Conservation (phyloP, 1,140 invertebrate species). For the Holcopasites calliopsidis region DNA sequence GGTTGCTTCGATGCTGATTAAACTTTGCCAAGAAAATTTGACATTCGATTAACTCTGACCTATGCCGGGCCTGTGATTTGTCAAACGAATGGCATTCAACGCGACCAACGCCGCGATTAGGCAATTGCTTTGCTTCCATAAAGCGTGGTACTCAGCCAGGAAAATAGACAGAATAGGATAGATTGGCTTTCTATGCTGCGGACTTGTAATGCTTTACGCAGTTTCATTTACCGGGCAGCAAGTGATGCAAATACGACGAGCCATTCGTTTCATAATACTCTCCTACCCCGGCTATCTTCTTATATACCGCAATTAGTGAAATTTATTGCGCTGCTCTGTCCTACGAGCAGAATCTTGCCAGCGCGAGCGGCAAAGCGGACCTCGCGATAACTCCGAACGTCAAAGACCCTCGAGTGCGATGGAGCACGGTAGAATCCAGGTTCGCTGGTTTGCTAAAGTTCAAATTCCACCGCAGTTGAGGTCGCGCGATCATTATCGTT, state of each 20-base stretch:
- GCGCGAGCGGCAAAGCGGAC: neutral
- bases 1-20: too few relatives aligned
- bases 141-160: neutral
- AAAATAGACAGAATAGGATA: neutral
- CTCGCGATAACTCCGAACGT: neutral
- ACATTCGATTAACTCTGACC: neutral
- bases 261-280: neutral
- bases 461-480: neutral
- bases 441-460: too few relatives aligned
- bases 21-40: neutral
- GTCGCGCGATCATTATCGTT: neutral
- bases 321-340: neutral
- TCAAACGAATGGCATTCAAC: too few relatives aligned
- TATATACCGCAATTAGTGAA: neutral
- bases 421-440: neutral
- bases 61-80: too few relatives aligned
- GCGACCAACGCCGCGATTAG: neutral
- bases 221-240: neutral
- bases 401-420: neutral
- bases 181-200: neutral
- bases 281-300: neutral
- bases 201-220: neutral
- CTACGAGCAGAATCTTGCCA: neutral
- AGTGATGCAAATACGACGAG: neutral
- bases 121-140: conserved; percentile 8